These are phyloP conservation scores for Caenorhabditis sp. DNA, from an alignment of 2,888 invertebrate genomes.

Conservation along the genomic window DNA sequence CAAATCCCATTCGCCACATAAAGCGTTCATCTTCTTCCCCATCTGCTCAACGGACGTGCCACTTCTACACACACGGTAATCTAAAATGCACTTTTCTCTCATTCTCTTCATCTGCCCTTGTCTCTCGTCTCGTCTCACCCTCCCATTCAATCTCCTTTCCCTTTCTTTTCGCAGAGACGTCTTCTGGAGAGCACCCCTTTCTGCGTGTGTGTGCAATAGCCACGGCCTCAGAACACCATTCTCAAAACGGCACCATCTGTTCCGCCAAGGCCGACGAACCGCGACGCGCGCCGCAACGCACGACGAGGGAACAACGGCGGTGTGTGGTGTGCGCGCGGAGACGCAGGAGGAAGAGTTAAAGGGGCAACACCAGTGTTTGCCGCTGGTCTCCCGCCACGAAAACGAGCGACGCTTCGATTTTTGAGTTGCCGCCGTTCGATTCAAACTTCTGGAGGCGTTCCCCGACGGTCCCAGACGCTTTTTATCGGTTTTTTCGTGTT, in stretches of 20 bases:
- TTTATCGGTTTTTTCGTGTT: conserved; percentile 1
- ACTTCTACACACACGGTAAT: not conserved
- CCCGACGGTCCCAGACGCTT: not conserved
- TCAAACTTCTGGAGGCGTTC: conserved; percentile 39
- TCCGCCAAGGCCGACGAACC: conserved; percentile 10
- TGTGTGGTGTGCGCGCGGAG: conserved; percentile 14
- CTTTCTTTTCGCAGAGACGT: conserved; percentile 16
- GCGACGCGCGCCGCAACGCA: conserved; percentile 27
- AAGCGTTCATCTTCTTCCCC: not conserved
- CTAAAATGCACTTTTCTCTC: conserved; percentile 16
- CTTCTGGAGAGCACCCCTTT: too few species aligned
- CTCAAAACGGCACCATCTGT: conserved; percentile 16
- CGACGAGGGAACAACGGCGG: conserved; percentile 22
- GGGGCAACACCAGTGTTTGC: conserved; percentile 14
- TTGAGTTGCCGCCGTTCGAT: conserved; percentile 55
- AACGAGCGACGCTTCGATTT: conserved; percentile 57
- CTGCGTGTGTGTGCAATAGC: too few species aligned
- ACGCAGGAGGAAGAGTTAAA: conserved; percentile 50
- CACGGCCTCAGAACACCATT: conserved; percentile 31
- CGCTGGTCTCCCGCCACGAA: conserved; percentile 55
- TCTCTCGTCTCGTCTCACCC: not conserved
- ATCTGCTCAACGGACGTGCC: not conserved
- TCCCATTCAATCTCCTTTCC: conserved; percentile 7
- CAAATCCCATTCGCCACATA: not conserved
- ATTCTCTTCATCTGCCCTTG: conserved; percentile 2